Evolutionary conservation across 2,888 invertebrate genomes (phyloP).

Genomic region (Trachelus stipa): DNA sequence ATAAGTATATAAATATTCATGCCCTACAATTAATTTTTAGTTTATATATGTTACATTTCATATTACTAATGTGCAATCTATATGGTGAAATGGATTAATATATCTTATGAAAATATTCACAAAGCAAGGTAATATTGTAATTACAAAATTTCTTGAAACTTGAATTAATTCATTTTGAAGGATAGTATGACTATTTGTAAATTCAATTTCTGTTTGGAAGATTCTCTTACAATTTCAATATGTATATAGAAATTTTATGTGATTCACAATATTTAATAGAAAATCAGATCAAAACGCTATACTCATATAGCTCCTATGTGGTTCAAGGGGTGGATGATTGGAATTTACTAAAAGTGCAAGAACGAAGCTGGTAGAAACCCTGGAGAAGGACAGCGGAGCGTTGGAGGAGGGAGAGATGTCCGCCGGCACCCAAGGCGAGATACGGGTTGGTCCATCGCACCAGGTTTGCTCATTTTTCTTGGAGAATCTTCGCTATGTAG

Average conservation of each 20-base stretch:
- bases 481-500: conserved; percentile 50
- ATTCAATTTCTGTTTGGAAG: neutral
- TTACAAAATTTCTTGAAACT: neutral
- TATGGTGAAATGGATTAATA: neutral
- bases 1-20: neutral
- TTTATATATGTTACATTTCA: neutral
- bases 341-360: conserved; percentile 63
- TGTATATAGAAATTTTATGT: neutral
- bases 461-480: conserved; percentile 69
- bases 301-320: conserved; percentile 52
- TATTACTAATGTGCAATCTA: neutral
- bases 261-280: neutral
- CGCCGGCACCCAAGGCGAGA: conserved; percentile 81
- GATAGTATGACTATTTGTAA: neutral
- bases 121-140: conserved; percentile 1
- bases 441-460: conserved; percentile 82
- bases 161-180: neutral
- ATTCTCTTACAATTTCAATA: neutral
- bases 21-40: neutral
- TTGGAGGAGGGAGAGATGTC: conserved; percentile 67
- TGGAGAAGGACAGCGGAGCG: conserved; percentile 66
- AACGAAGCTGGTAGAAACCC: conserved; percentile 62
- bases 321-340: conserved; percentile 64
- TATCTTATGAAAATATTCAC: neutral
- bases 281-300: neutral